Conservation (phyloP, 2,797 vertebrate genomes). For the Aythya fuligula region DNA sequence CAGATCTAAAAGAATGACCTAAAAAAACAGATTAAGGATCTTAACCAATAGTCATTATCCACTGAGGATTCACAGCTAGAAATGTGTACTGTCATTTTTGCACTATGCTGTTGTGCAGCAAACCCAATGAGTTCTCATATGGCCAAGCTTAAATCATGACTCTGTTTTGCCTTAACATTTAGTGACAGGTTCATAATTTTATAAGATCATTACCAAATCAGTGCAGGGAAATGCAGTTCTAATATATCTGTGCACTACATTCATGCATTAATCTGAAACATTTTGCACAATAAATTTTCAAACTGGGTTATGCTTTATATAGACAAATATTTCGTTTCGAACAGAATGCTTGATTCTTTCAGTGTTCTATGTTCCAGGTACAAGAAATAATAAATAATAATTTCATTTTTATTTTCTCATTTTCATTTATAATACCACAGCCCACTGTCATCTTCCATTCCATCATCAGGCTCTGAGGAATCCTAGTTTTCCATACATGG, state of each 20-base stretch:
- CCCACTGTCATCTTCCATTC: background rate
- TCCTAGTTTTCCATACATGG: background rate
- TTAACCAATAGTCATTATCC: background rate
- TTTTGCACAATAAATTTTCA: background rate
- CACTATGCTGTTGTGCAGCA: background rate
- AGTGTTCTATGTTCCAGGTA: background rate
- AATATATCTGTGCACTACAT: background rate
- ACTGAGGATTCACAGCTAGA: background rate
- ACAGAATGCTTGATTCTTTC: background rate
- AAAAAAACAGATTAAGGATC: background rate
- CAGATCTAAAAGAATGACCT: background rate
- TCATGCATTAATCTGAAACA: background rate
- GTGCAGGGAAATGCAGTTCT: background rate
- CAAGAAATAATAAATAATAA: background rate
- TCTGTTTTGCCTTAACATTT: background rate
- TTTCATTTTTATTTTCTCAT: background rate
- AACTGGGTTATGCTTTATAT: background rate
- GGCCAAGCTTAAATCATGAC: background rate
- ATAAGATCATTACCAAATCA: background rate
- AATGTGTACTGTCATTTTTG: background rate
- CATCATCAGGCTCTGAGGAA: background rate
- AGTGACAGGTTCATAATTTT: background rate
- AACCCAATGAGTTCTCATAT: background rate
- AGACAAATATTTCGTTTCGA: background rate
- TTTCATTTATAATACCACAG: background rate